Evolutionary conservation across 2,797 vertebrate genomes (phyloP).

Genomic region (Enteromius trimaculatus): DNA sequence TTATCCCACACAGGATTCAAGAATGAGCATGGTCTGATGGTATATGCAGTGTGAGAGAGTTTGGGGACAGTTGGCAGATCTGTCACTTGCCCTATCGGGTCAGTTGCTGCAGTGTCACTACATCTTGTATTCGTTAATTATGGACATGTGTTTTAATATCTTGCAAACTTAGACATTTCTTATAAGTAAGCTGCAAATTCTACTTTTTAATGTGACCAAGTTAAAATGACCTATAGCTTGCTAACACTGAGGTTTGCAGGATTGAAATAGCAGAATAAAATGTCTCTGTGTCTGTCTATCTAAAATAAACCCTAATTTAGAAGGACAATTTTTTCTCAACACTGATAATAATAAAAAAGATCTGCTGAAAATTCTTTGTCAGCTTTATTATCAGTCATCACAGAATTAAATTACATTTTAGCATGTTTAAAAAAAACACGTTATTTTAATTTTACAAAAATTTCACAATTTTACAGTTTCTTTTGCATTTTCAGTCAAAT

Average conservation of each 20-base stretch:
- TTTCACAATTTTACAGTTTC: too few species aligned
- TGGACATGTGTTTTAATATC: constrained; percentile 13
- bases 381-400: too few species aligned
- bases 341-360: too few species aligned
- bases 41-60: background rate
- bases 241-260: background rate
- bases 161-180: constrained; percentile 4
- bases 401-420: background rate
- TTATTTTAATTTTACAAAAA: too few species aligned
- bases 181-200: background rate
- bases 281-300: too few species aligned
- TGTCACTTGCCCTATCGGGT: constrained; percentile 4
- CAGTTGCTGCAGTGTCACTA: constrained; percentile 5
- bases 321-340: too few species aligned
- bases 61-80: constrained; percentile 13
- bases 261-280: background rate
- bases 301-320: too few species aligned
- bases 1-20: constrained; percentile 19
- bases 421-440: too few species aligned
- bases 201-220: background rate
- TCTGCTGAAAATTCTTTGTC: background rate
- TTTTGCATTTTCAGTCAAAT: too few species aligned
- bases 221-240: background rate
- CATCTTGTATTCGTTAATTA: background rate
- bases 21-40: constrained; percentile 6